Conservation (phyloP, 2,113 vertebrate genomes). For the Scalopus aquaticus region DNA sequence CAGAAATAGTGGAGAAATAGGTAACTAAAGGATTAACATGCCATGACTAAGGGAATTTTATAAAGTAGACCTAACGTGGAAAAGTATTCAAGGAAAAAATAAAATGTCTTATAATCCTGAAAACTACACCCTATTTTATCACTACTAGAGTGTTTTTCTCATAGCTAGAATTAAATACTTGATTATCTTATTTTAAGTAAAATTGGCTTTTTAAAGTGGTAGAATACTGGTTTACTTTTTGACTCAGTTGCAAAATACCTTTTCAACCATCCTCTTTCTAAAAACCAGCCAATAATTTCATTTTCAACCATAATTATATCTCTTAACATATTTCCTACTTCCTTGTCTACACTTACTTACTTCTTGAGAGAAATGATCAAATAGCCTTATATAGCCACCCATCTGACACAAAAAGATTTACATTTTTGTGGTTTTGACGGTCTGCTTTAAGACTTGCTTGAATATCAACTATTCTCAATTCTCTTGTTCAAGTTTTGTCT, state of each 20-base stretch:
- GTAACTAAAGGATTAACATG: not conserved
- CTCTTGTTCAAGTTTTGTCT: not conserved
- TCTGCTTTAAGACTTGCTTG: not conserved
- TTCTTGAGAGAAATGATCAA: not conserved
- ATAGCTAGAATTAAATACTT: not conserved
- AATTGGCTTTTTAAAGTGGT: not conserved
- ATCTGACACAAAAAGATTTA: not conserved
- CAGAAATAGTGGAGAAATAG: not conserved
- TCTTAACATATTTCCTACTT: not conserved
- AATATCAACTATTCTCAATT: not conserved
- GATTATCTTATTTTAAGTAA: not conserved
- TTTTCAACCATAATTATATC: constrained; percentile 38
- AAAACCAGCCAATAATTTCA: not conserved
- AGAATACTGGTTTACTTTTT: not conserved
- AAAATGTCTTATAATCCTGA: not conserved
- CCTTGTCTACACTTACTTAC: constrained; percentile 7
- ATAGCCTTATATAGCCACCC: not conserved
- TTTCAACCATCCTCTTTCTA: not conserved
- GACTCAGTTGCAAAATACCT: not conserved
- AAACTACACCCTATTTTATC: not conserved
- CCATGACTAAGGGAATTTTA: not conserved
- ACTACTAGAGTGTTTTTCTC: not conserved
- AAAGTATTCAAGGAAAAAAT: not conserved
- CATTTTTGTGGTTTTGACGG: not conserved
- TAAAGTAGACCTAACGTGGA: not conserved